Conservation (phyloP, 2,888 invertebrate genomes). For the Endomychus coccineus region DNA sequence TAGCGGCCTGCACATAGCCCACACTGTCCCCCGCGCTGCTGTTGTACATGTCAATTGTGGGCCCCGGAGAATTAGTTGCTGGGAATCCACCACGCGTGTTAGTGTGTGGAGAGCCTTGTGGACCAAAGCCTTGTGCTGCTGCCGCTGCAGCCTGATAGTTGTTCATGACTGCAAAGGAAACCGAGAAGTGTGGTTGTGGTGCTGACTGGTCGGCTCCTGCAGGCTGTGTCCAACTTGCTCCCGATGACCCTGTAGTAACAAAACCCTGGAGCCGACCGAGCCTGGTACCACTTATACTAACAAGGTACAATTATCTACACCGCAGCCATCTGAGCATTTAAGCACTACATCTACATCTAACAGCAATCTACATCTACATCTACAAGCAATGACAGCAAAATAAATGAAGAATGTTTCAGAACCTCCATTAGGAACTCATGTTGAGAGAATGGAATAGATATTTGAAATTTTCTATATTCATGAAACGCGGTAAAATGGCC, state of each 20-base stretch:
- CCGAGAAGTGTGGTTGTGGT: constrained; percentile 38
- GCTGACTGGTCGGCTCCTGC: constrained; percentile 38
- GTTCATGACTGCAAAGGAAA: constrained; percentile 78
- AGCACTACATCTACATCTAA: too few species aligned
- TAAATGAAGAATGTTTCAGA: too few species aligned
- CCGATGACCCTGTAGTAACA: constrained; percentile 37
- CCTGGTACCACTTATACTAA: constrained; percentile 6
- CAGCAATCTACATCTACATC: too few species aligned
- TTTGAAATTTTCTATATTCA: too few species aligned
- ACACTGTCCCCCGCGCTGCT: constrained; percentile 75
- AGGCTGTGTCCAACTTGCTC: constrained; percentile 32
- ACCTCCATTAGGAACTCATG: too few species aligned
- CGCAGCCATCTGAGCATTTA: too few species aligned
- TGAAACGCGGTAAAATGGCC: too few species aligned
- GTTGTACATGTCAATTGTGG: constrained; percentile 89
- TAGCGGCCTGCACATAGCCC: constrained; percentile 94
- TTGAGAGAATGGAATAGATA: too few species aligned
- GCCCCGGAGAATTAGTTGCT: constrained; percentile 85
- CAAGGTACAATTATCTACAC: neutral
- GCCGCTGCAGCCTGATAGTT: constrained; percentile 81
- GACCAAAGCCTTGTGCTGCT: constrained; percentile 71
- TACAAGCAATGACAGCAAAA: too few species aligned
- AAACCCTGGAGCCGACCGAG: constrained; percentile 38
- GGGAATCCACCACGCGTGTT: constrained; percentile 70
- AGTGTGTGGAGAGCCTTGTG: constrained; percentile 73